These are phyloP conservation scores for Abrostola triplasia DNA, from an alignment of 2,888 invertebrate genomes.

Conservation along the genomic window DNA sequence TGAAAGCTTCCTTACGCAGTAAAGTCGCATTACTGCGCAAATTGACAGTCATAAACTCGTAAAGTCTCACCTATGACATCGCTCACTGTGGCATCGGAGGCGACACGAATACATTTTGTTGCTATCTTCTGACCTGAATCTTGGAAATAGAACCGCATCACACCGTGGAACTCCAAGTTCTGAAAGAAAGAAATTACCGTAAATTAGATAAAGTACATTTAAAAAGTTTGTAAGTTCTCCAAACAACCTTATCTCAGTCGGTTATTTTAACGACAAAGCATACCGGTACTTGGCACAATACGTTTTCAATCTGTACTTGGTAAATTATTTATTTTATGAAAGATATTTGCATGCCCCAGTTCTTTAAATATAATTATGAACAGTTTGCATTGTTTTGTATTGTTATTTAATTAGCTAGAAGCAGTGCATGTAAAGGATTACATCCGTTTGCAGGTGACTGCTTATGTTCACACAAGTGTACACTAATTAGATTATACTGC, in stretches of 20 bases:
- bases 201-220: conserved; percentile 17
- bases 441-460: not conserved
- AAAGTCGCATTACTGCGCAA: conserved; percentile 19
- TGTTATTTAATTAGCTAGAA: conserved; percentile 18
- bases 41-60: conserved; percentile 9
- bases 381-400: conserved; percentile 26
- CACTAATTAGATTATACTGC: not conserved
- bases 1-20: conserved; percentile 33
- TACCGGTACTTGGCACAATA: conserved; percentile 10
- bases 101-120: conserved; percentile 99
- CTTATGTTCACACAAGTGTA: not conserved
- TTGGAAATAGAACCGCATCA: conserved; percentile 99
- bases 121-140: conserved; percentile 99
- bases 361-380: conserved; percentile 26
- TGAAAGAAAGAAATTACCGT: conserved; percentile 79
- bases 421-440: conserved; percentile 5
- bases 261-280: conserved; percentile 52
- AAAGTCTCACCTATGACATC: conserved; percentile 94
- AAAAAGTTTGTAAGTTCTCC: conserved; percentile 42
- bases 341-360: conserved; percentile 42
- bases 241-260: conserved; percentile 52
- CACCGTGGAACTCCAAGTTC: conserved; percentile 99
- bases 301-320: conserved; percentile 47
- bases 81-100: conserved; percentile 98
- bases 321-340: conserved; percentile 51